Evolutionary conservation across 1,140 invertebrate species (phyloP).

Genomic region (Pseudomyrmex concolor): DNA sequence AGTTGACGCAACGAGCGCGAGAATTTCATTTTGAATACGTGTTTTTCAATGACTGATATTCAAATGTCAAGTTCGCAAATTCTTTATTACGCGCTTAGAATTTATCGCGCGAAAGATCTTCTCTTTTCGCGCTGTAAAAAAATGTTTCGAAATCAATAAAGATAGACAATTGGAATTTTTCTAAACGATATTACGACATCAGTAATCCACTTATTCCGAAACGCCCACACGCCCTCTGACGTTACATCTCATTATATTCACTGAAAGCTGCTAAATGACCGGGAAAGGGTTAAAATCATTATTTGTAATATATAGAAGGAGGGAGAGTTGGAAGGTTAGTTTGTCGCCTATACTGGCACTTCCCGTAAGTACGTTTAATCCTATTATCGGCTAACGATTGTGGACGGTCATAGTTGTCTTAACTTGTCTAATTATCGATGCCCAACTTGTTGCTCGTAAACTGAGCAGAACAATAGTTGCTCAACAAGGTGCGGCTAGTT

Average conservation of each 20-base stretch:
- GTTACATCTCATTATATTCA: not conserved
- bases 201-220: too few relatives aligned
- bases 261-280: not conserved
- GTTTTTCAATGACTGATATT: constrained; percentile 33
- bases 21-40: constrained; percentile 37
- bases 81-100: not conserved
- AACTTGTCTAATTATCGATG: constrained; percentile 78
- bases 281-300: constrained; percentile 27
- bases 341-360: constrained; percentile 58
- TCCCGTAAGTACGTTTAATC: constrained; percentile 37
- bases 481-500: constrained; percentile 77
- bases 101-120: not conserved
- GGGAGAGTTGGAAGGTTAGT: constrained; percentile 16
- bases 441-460: constrained; percentile 76
- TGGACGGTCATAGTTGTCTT: constrained; percentile 60
- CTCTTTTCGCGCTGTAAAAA: not conserved
- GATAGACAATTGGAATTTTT: not conserved
- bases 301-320: constrained; percentile 45
- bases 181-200: too few relatives aligned
- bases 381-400: constrained; percentile 45
- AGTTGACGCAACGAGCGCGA: constrained; percentile 1
- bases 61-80: constrained; percentile 29
- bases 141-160: not conserved
- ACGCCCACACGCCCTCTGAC: too few relatives aligned
- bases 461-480: constrained; percentile 76